Base-by-base conservation (phyloP, 2,113 vertebrate genomes). In the Kobus ellipsiprymnus region DNA sequence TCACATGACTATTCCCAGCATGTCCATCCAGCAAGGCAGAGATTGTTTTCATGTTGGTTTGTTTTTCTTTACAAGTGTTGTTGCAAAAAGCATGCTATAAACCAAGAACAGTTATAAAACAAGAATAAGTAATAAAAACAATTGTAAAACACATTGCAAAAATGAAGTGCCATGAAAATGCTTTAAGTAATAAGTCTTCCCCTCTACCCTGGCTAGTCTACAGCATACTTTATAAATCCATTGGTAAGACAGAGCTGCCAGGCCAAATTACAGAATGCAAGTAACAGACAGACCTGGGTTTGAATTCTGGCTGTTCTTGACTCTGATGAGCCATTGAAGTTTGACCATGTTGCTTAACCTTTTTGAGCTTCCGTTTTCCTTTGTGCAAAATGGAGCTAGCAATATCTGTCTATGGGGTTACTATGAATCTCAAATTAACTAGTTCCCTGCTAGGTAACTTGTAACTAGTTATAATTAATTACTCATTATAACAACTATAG, bases 71-170 rank as follows among this genome's bases (percentile, higher is more conserved):
- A 96, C 71, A 94, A 87, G 67, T 87, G 80, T 67, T 94, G 27
- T 87, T 91, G 93, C 19, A 94, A 83, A 97, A 96, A 92, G 81
- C 46, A 93, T 81, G 91, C 89, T 80, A 84, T 95, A 95, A 96
- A 97, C 86, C 62, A 40, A 74, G 67, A 90, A 71, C 50, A 89
- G 46, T 59, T 95, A 93, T 95, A 97, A 98, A 97, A 80, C 93
- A 95, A 52, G 23, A 97, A 96, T 91, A 97, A 97, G 36, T 97
- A 97, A 97, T 97, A 96, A 97, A 98, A 97, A 44, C 40, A 77
- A 95, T 77, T 90, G 62, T 93, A 97, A 97, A 98, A 96, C 52
- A 94, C 96, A 97, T 55, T 81, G 82, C 52, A 95, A 96, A 94
- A 60, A 86, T 48, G 36, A 82, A 95, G 33, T 88, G 29, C 30